Evolutionary conservation across 2,797 vertebrate species (phyloP).

Genomic region (Odontamblyopus rebecca): DNA sequence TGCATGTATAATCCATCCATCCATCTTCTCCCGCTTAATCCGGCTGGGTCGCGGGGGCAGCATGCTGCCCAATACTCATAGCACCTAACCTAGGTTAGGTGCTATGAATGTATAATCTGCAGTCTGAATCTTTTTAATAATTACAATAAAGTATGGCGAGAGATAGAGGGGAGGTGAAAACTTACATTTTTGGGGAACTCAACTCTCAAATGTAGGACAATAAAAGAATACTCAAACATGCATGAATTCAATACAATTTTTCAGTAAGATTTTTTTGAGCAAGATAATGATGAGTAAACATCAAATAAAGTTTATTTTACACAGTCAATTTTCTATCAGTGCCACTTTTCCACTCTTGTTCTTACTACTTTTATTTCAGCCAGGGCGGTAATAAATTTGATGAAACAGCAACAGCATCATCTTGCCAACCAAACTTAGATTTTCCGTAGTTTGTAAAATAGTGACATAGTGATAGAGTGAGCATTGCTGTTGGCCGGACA

Average conservation of each 20-base stretch:
- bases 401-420: background rate
- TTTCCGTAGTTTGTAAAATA: conserved; percentile 2
- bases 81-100: too few relatives aligned
- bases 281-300: background rate
- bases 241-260: background rate
- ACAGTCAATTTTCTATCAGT: too few relatives aligned
- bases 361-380: background rate
- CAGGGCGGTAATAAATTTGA: background rate
- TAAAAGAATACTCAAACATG: too few relatives aligned
- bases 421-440: background rate
- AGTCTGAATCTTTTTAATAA: too few relatives aligned
- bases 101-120: too few relatives aligned
- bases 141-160: background rate
- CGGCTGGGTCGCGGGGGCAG: too few relatives aligned
- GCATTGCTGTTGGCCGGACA: conserved; percentile 13
- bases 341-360: background rate
- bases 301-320: background rate
- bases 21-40: too few relatives aligned
- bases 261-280: background rate
- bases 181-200: background rate
- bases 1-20: too few relatives aligned
- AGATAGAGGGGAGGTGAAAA: background rate
- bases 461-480: conserved; percentile 40
- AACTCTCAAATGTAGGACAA: background rate
- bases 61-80: too few relatives aligned